Percentiles rank a stretch among this genome's conserved stretches.
These are phyloP conservation scores for Torymus tubicola DNA, from an alignment of 2,888 invertebrate genomes.

Conservation along the genomic window DNA sequence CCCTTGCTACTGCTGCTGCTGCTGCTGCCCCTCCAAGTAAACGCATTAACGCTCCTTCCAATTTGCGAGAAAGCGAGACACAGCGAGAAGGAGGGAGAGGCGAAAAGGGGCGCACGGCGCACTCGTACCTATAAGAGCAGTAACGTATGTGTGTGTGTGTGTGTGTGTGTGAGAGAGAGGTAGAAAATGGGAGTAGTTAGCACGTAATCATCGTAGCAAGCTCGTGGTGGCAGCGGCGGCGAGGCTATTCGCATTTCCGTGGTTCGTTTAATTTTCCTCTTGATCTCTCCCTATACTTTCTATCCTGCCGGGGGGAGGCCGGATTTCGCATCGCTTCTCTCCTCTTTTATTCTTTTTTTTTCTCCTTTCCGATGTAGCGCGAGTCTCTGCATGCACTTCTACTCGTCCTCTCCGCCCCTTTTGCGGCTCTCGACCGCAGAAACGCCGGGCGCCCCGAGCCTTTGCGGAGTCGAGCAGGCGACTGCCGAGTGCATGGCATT, in stretches of 20 bases:
- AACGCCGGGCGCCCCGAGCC: neutral
- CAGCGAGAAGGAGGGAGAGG: neutral
- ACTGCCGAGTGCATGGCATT: slow-evolving; percentile 21
- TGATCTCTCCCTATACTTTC: neutral
- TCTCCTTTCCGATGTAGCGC: neutral
- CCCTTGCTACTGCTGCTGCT: neutral
- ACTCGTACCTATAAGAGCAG: too few species aligned
- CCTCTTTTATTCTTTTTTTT: too few species aligned
- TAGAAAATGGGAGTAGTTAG: slow-evolving; percentile 25
- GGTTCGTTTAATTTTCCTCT: slow-evolving; percentile 22
- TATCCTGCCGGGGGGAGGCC: neutral
- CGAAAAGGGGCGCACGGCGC: neutral
- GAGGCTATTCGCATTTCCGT: slow-evolving; percentile 34
- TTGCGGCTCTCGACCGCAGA: slow-evolving; percentile 15
- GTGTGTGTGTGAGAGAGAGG: neutral
- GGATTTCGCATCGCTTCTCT: neutral
- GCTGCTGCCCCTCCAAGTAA: slow-evolving; percentile 10
- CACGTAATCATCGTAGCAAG: slow-evolving; percentile 42
- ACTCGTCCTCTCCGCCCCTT: neutral
- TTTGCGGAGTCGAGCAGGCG: too few species aligned
- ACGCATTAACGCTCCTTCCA: slow-evolving; percentile 23
- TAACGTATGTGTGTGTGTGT: too few species aligned
- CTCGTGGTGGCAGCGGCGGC: slow-evolving; percentile 28
- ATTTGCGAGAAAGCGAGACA: slow-evolving; percentile 11
- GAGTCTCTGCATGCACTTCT: too few species aligned